Evolutionary conservation across 2,888 invertebrate genomes (phyloP), one percentile per base, ranked within the genome.

Genomic region (Sesamia inferens): DNA sequence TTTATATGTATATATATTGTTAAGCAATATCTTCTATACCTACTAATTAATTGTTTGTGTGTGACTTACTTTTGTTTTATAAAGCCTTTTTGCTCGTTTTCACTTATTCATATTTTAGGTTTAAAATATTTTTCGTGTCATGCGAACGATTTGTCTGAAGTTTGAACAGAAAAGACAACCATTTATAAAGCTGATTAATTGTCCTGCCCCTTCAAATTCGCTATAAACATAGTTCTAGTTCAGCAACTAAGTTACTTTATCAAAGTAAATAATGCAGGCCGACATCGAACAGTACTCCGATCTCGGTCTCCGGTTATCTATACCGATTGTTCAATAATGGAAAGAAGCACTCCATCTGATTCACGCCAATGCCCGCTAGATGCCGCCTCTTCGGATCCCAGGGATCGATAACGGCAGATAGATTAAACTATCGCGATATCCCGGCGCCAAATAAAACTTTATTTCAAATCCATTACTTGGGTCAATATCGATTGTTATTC

Each of bases 311-410:
- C 68, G 74, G 78, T 82, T 85, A 89, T 88, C 85, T 88, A 76
- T 81, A 80, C 71, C 82, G 81, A 84, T 86, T 85, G 84, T 86
- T 82, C 79, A 58, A 75, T 88, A 89, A 89, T 89, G 87, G 85
- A 83, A 83, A 84, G 79, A 87, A 66, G 74, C 84, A 85, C 85
- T 87, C 76, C 71, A 80, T 84, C 85, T 86, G 85, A 88, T 88
- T 87, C 81, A 88, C 84, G 76, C 76, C 82, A 61, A 78, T 79
- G 79, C 82, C 79, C 82, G 74, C 80, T 79, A 87, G 87, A 86
- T 88, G 82, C 80, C 78, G 81, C 82, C 82, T 78, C 79, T 75
- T 67, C 78, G 76, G 90, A 90, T 88, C 70, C 86, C 87, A 74
- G 79, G 72, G 66, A 71, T 78, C 74, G 90, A 90, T 90, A 88